phyloP scores from a whole-genome alignment of 2,888 invertebrate species.

The Baccha elongata region DNA sequence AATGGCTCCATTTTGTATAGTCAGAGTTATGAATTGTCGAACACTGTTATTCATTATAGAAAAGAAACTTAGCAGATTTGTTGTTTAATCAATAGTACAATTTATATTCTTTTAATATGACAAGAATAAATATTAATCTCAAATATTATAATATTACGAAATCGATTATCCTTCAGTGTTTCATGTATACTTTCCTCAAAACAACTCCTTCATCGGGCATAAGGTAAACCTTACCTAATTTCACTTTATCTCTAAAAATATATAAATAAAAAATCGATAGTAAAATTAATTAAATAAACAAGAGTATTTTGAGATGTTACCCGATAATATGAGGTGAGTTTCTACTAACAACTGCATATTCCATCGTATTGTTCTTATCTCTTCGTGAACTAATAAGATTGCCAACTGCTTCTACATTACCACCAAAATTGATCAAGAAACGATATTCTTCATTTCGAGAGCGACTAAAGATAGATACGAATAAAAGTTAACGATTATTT shows the following conservation, averaged over 20 bases:
- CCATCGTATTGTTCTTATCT: constrained; percentile 74
- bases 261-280: neutral
- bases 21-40: too few species aligned
- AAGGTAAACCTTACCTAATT: constrained; percentile 76
- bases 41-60: too few species aligned
- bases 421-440: constrained; percentile 78
- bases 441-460: constrained; percentile 77
- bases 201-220: constrained; percentile 79
- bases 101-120: too few species aligned
- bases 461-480: too few species aligned
- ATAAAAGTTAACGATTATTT: too few species aligned
- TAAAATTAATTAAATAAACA: neutral
- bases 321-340: constrained; percentile 77
- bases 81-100: too few species aligned
- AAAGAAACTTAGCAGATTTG: too few species aligned
- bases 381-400: constrained; percentile 64
- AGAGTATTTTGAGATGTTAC: constrained; percentile 72
- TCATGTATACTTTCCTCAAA: constrained; percentile 43
- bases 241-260: constrained; percentile 75
- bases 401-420: constrained; percentile 75
- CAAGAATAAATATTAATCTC: too few species aligned
- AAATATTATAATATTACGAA: too few species aligned
- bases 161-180: too few species aligned
- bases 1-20: too few species aligned
- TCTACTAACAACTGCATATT: constrained; percentile 77